phyloP scores from a whole-genome alignment of 2,113 vertebrate genomes.

The Helogale parvula region DNA sequence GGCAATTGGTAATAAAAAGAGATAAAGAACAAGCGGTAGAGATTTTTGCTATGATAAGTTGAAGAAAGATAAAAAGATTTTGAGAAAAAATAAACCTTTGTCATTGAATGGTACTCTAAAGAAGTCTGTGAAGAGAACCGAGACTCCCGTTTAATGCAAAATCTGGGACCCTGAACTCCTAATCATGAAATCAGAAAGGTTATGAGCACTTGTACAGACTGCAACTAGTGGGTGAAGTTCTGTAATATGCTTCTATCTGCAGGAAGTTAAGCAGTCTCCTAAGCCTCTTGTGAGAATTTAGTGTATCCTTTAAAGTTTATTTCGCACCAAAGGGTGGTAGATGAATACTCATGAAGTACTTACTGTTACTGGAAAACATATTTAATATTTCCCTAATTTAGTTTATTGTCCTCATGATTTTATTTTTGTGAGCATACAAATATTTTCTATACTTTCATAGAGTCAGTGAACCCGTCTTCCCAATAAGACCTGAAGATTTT shows the following conservation, averaged over 20 bases:
- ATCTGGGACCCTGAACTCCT: background rate
- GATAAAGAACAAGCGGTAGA: background rate
- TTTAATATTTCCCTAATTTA: constrained; percentile 34
- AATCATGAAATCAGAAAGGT: background rate
- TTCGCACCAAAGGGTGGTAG: background rate
- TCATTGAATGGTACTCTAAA: constrained; percentile 4
- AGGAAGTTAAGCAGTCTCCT: constrained; percentile 39
- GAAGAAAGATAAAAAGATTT: background rate
- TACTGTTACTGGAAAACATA: background rate
- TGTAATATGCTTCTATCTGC: constrained; percentile 7
- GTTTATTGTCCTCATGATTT: constrained; percentile 21
- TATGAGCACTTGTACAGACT: background rate
- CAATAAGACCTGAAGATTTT: constrained; percentile 28
- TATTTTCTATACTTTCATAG: constrained; percentile 33
- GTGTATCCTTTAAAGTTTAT: background rate
- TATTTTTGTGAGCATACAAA: constrained; percentile 15
- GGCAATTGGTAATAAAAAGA: background rate
- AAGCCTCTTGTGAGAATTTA: constrained; percentile 36
- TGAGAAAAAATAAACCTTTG: background rate
- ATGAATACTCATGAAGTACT: background rate
- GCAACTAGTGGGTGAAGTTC: background rate
- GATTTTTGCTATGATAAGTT: constrained; percentile 36
- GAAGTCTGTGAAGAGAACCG: background rate
- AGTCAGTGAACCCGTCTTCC: background rate
- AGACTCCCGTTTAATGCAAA: background rate